Evolutionary conservation across 2,113 vertebrate genomes (phyloP).

Genomic region (Rhea americana): DNA sequence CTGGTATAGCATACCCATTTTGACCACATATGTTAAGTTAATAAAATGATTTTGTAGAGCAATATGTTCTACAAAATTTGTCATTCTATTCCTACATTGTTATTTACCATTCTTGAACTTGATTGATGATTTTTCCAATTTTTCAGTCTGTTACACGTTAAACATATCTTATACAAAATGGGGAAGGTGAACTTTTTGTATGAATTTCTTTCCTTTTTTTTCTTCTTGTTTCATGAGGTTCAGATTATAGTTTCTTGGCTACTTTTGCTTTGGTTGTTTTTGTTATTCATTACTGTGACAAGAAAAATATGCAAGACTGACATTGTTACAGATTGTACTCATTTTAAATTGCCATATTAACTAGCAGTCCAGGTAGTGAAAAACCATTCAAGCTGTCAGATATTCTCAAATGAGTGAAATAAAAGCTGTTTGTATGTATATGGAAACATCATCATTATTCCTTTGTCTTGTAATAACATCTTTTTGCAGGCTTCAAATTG

Average conservation of each 20-base stretch:
- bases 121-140: background rate
- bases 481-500: constrained; percentile 20
- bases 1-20: background rate
- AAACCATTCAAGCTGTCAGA: constrained; percentile 65
- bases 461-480: constrained; percentile 1
- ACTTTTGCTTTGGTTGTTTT: constrained; percentile 16
- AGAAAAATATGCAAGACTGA: constrained; percentile 40
- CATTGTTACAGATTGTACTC: constrained; percentile 46
- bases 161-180: background rate
- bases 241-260: constrained; percentile 32
- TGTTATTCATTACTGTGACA: constrained; percentile 42
- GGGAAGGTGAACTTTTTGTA: background rate
- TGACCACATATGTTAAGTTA: background rate
- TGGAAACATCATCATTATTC: constrained; percentile 26
- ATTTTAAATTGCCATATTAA: constrained; percentile 56
- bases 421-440: constrained; percentile 59
- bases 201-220: background rate
- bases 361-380: constrained; percentile 39
- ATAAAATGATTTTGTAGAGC: background rate
- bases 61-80: background rate
- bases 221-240: background rate
- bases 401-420: constrained; percentile 50
- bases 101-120: background rate
- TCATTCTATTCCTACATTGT: background rate
- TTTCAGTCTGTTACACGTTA: background rate